These are phyloP conservation scores for Bubo scandiacus DNA, from an alignment of 2,113 vertebrate genomes.

Conservation along the genomic window DNA sequence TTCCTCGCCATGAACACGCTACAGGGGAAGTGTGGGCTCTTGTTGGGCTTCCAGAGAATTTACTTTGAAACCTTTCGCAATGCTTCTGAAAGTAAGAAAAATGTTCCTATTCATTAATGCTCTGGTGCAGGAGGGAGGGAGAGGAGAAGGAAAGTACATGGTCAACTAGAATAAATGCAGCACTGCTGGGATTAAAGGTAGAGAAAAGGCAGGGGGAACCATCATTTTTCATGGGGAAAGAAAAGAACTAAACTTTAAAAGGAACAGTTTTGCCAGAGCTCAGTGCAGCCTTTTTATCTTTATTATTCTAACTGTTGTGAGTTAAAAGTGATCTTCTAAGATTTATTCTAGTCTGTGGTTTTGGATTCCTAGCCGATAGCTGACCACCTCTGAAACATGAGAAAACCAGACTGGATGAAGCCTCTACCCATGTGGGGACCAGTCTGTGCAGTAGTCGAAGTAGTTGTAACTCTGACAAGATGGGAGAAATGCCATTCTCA, in stretches of 20 bases:
- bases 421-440: background rate
- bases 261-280: background rate
- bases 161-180: constrained; percentile 25
- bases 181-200: constrained; percentile 5
- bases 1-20: background rate
- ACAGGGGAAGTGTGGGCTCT: background rate
- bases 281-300: background rate
- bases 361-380: background rate
- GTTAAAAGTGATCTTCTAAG: background rate
- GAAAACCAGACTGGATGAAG: background rate
- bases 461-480: background rate
- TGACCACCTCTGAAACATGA: background rate
- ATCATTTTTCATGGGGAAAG: background rate
- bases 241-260: background rate
- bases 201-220: background rate
- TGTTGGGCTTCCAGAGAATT: constrained; percentile 40
- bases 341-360: background rate
- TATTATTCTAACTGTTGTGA: background rate
- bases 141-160: background rate
- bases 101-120: constrained; percentile 48
- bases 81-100: constrained; percentile 45
- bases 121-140: background rate
- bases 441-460: background rate
- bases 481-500: background rate
- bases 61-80: background rate